Evolutionary conservation across 1,140 invertebrate species (phyloP), one percentile per base, ranked within the genome.

Genomic region (Drosophila murphyi): DNA sequence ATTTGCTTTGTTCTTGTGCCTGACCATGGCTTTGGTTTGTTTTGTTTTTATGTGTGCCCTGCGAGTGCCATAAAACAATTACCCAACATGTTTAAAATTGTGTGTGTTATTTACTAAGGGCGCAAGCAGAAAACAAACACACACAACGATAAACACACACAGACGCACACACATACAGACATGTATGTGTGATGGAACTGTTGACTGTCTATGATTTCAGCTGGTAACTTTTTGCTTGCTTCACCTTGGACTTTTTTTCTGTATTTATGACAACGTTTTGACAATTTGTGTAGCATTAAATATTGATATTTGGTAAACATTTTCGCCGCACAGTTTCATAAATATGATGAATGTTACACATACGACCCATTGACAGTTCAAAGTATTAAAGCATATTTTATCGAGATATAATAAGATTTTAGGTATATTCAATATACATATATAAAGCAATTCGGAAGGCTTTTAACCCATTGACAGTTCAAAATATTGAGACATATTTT

Each of bases 61-160:
- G 43, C 7, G 85, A 89, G 83, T 70, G 74, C 67, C 69, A 78
- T 89, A 89, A 88, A 88, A 85, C 83, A 89, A 88, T 88, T 88
- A 89, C 85, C 50, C 55, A 65, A 68, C 61, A 56, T 81, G 65
- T 70, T 81, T 71, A 60, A 86, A 81, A 86, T 60, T 70, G 56
- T 70, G 47, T 80, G 37, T 62, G 48, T 35, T 72, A 80, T 87
- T 83, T 85, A 77, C 76, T 76, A 47, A 12, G 60, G 43, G 8
- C 45, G 35, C 43, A 68, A 51, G 50, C 77, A 54, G 32, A 52
- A 78, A 45, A 60, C 63, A 78, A 69, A 70, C 54, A 67, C 61
- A 43, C 52, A 69, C 6, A n/a, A 8, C n/a, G 39, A 10, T n/a
- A 75, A 69, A 65, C 54, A 57, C 61, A 52, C 57, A 47, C 39